These are phyloP conservation scores for Spermophilus dauricus DNA, from an alignment of 2,113 vertebrate species.

Conservation along the genomic window DNA sequence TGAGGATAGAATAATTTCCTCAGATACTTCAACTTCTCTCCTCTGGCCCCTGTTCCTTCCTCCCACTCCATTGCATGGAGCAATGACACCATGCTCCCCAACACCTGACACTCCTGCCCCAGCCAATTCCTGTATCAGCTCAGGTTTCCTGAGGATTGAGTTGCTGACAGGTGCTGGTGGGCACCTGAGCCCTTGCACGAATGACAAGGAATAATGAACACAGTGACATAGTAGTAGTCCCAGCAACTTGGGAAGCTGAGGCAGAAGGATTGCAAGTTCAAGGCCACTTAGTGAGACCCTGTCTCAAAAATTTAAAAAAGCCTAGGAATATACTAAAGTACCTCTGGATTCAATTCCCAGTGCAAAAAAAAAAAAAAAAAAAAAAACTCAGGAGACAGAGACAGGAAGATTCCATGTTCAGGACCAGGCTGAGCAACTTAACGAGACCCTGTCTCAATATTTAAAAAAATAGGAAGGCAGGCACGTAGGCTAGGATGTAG, in stretches of 20 bases:
- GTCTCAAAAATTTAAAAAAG: no score
- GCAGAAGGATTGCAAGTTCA: no score
- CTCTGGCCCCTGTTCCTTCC: not conserved
- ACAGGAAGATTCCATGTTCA: no score
- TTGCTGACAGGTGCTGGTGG: slow-evolving; percentile 68
- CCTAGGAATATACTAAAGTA: no score
- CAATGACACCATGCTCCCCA: slow-evolving; percentile 67
- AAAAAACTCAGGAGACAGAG: no score
- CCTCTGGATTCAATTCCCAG: no score
- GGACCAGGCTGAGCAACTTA: no score
- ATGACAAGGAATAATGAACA: not conserved
- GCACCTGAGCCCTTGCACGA: slow-evolving; percentile 27
- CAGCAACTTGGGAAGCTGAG: no score
- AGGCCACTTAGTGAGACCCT: no score
- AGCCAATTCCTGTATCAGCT: slow-evolving; percentile 69
- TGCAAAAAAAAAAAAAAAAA: not conserved
- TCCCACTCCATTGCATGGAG: slow-evolving; percentile 9
- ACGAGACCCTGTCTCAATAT: no score
- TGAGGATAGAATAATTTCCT: not conserved
- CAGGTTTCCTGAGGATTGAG: slow-evolving; percentile 78
- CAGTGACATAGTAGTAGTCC: not conserved
- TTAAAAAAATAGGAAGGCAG: no score
- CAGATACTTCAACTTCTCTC: not conserved
- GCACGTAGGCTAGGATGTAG: no score
- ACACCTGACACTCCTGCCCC: slow-evolving; percentile 81